Percentiles rank a stretch among this genome's conserved stretches.
Conservation (phyloP, 2,888 invertebrate genomes). For the Ochropleura plecta region DNA sequence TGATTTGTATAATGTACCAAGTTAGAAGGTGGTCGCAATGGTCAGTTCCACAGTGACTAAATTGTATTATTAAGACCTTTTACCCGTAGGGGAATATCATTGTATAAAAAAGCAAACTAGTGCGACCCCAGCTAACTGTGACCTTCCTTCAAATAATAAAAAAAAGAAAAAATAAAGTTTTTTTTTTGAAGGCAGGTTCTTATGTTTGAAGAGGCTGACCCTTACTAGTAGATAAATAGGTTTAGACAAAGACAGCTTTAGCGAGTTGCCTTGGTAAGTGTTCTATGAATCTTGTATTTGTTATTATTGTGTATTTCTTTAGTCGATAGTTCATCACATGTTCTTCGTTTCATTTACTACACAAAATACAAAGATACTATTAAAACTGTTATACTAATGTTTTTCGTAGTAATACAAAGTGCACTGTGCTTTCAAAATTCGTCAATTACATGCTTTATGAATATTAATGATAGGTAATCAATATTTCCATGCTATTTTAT, state of each 20-base stretch:
- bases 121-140: conserved; percentile 23
- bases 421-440: conserved; percentile 23
- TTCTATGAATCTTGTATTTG: conserved; percentile 64
- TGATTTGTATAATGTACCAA: conserved; percentile 51
- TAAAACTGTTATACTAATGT: neutral
- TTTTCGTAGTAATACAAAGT: neutral
- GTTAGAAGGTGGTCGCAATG: conserved; percentile 31
- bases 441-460: conserved; percentile 48
- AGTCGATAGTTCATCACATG: conserved; percentile 41
- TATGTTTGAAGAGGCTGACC: conserved; percentile 70
- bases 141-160: conserved; percentile 45
- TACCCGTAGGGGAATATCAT: neutral
- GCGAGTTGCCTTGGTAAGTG: conserved; percentile 70
- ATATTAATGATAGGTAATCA: conserved; percentile 5
- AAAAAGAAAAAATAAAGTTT: conserved; percentile 12
- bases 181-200: conserved; percentile 52
- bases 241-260: conserved; percentile 72
- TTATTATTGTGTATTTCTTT: conserved; percentile 47
- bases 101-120: neutral
- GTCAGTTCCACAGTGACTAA: neutral
- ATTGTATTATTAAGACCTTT: neutral
- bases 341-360: conserved; percentile 8
- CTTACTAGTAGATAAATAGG: conserved; percentile 60
- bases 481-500: conserved; percentile 2
- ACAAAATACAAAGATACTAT: neutral